Percentiles rank a stretch among this genome's conserved stretches.
Evolutionary conservation across 2,797 vertebrate species (phyloP).

Genomic region (Setipinna tenuifilis): DNA sequence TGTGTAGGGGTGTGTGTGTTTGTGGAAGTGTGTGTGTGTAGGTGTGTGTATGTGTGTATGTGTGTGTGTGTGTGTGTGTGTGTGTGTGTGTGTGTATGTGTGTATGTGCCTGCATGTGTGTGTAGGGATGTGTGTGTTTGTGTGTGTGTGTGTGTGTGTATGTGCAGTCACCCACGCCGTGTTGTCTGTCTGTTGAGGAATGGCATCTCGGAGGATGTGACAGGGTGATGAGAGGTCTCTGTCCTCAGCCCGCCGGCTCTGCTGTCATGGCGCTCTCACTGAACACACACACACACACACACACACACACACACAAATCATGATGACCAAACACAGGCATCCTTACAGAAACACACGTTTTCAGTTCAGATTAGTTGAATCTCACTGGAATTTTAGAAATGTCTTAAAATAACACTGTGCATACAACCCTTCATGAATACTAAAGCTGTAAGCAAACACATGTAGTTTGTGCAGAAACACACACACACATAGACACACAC

Average conservation of each 20-base stretch:
- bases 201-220: constrained; percentile 19
- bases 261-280: not conserved
- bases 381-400: not conserved
- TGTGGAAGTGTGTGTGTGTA: not conserved
- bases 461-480: too few relatives aligned
- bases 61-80: too few relatives aligned
- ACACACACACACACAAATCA: not conserved
- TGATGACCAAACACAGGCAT: not conserved
- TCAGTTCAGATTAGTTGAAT: not conserved
- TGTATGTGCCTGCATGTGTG: not conserved
- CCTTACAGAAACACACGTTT: not conserved
- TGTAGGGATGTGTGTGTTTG: not conserved
- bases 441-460: not conserved
- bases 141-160: constrained; percentile 8
- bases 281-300: not conserved
- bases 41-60: too few relatives aligned
- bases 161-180: not conserved
- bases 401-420: not conserved
- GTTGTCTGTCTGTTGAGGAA: not conserved
- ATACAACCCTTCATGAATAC: not conserved
- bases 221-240: constrained; percentile 46
- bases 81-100: constrained; percentile 1
- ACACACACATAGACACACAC: too few relatives aligned
- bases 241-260: constrained; percentile 26
- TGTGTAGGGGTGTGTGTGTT: not conserved